These are phyloP conservation scores for Halesus radiatus DNA, from an alignment of 1,140 invertebrate genomes.

Conservation along the genomic window DNA sequence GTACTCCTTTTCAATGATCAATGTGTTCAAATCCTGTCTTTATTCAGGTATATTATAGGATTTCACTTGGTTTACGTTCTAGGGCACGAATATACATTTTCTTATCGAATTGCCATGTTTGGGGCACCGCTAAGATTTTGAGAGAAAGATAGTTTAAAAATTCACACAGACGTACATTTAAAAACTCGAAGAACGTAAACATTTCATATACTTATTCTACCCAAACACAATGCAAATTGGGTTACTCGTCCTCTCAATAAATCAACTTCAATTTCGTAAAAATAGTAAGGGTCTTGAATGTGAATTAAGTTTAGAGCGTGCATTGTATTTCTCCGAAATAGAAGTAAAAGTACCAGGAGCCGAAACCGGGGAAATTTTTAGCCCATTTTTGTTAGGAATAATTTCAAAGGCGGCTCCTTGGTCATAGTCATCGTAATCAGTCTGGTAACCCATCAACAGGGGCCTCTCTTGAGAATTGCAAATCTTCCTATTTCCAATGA, in stretches of 20 bases:
- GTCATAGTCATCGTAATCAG: conserved; percentile 50
- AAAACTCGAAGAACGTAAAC: neutral
- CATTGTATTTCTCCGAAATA: conserved; percentile 38
- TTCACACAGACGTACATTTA: neutral
- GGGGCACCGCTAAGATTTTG: neutral
- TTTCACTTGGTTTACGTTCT: neutral
- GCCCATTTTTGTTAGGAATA: conserved; percentile 55
- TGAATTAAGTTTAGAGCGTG: conserved; percentile 48
- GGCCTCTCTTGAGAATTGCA: conserved; percentile 57
- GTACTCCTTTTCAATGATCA: neutral
- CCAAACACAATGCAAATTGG: neutral
- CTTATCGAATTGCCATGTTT: neutral
- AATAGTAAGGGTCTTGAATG: conserved; percentile 55
- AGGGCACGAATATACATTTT: neutral
- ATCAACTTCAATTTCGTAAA: conserved; percentile 44
- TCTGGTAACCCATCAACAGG: conserved; percentile 53
- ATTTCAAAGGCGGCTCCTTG: conserved; percentile 52
- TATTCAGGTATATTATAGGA: neutral
- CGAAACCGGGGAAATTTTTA: conserved; percentile 54
- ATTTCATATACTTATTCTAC: neutral
- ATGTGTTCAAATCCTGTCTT: neutral
- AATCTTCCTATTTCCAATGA: conserved; percentile 53
- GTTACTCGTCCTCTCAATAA: neutral
- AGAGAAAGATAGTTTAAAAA: too few relatives aligned
- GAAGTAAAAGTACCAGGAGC: conserved; percentile 2